Evolutionary conservation across 2,888 invertebrate species (phyloP), one percentile per base, ranked within the genome.

Genomic region (Cactoblastis cactorum): DNA sequence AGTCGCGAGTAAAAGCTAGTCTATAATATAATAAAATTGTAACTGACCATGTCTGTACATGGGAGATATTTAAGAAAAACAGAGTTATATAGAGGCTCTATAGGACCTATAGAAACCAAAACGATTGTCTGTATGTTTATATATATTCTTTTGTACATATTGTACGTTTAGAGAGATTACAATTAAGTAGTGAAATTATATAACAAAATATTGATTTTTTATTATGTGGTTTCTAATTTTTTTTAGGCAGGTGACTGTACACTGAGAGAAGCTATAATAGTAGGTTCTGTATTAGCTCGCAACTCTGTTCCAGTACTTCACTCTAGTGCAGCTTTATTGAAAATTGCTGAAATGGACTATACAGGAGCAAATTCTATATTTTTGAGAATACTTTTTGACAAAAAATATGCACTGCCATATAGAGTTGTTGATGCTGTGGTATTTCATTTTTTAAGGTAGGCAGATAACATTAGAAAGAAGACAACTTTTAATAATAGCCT

Each of bases 261-360:
- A 0, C 87, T 99, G 49, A 91, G 98, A 53, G 99, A 99, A 89
- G 98, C 99, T 0, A 95, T 97, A 19, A 98, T 99, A 52, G 91
- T 99, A 52, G 96, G 98, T 18, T 98, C 98, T 45, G 95, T 99
- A 1, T 77, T 99, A 50, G 94, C 95, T 0, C 95, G 96, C 62
- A 96, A 95, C 78, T 97, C 98, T 0, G 96, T 99, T 45, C 99
- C 99, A 0, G 94, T 98, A 50, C 88, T 98, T 22, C 98, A 99
- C 83, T 97, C 99, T 0, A 96, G 97, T 28, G 98, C 98, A 1
- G 97, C 98, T 22, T 92, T 99, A 71, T 84, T 98, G 22, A 97
- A 97, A 89, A 96, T 99, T 52, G 98, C 98, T 37, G 98, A 98
- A 89, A 98, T 99, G 98, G 97, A 96, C 65, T 98, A 98, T 73